Base-by-base conservation (phyloP, 2,797 vertebrate species). In the Enoplosus armatus region DNA sequence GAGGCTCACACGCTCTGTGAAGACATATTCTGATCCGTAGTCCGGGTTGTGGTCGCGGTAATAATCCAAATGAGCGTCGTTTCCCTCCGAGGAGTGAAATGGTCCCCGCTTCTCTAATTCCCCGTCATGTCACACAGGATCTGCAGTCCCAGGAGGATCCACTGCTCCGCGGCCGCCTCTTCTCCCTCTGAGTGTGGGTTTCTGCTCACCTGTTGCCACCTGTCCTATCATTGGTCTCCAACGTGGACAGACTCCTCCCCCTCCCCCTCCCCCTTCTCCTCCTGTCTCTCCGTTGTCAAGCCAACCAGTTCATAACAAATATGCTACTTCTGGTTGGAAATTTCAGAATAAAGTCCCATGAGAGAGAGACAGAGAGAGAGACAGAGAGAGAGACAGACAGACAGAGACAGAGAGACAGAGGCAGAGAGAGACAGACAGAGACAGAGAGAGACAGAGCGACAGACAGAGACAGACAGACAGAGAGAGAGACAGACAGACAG, bases 191-290 rank as follows among this genome's bases (percentile, higher is more conserved):
- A n/a, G n/a, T 47, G 77, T 31, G 53, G n/a, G 26, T 47, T 10
- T 9, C 41, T 8, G 76, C 90, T 92, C 92, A 94, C 93, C 93
- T 94, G 93, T 88, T 81, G 83, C 79, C 72, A 79, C 79, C 85
- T 91, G 88, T 66, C n/a, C 75, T 69, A 64, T 64, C 75, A 85
- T 88, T 72, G 89, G 89, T 77, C 56, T 58, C 47, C 29, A 1
- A 35, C 45, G 14, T n/a, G n/a, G 0, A 26, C 33, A 66, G 16
- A 50, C 84, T 35, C 91, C 89, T 18, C 90, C 92, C 31, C 18
- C 11, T 54, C 22, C 51, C 37, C 8, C 33, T 12, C 12, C 12
- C 10, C 37, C 37, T 22, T 22, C 22, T 12, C 22, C n/a, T 16
- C 22, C 53, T 14, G 8, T 51, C 12, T 7, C 9, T 9, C 29